phyloP scores from a whole-genome alignment of 1,140 invertebrate species.

The Pissodes strobi region DNA sequence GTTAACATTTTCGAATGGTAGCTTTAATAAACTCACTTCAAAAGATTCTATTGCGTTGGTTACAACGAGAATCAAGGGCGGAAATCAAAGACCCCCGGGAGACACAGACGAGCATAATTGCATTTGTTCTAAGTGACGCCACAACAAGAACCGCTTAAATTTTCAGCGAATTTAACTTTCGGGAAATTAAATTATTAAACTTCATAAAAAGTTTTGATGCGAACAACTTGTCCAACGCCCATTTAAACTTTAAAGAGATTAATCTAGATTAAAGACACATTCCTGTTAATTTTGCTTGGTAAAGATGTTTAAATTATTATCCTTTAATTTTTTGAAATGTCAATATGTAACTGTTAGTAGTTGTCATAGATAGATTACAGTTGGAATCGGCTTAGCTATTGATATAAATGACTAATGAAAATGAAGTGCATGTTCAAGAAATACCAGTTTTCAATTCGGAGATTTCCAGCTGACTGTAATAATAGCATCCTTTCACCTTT shows the following conservation, averaged over 20 bases:
- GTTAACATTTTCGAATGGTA: not conserved
- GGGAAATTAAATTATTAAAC: slow-evolving; percentile 34
- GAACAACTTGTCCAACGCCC: slow-evolving; percentile 29
- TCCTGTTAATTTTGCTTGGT: not conserved
- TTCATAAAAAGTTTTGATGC: slow-evolving; percentile 34
- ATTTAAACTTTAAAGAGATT: slow-evolving; percentile 25
- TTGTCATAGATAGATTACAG: no score
- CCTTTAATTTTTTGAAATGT: no score
- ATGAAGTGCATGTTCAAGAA: no score
- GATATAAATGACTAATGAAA: no score
- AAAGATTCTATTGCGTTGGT: slow-evolving; percentile 3
- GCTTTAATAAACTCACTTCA: slow-evolving; percentile 11
- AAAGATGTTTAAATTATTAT: no score
- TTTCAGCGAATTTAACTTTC: slow-evolving; percentile 30
- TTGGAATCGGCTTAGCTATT: no score
- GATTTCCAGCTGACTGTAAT: no score
- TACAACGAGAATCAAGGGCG: slow-evolving; percentile 7
- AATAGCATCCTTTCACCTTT: no score
- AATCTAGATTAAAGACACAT: slow-evolving; percentile 14
- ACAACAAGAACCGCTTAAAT: slow-evolving; percentile 33
- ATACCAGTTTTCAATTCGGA: no score
- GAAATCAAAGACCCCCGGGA: slow-evolving; percentile 25
- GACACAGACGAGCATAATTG: slow-evolving; percentile 32
- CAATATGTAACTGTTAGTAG: no score
- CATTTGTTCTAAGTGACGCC: slow-evolving; percentile 29